Conservation (phyloP, 2,888 invertebrate species). For the Uloborus plumipes region DNA sequence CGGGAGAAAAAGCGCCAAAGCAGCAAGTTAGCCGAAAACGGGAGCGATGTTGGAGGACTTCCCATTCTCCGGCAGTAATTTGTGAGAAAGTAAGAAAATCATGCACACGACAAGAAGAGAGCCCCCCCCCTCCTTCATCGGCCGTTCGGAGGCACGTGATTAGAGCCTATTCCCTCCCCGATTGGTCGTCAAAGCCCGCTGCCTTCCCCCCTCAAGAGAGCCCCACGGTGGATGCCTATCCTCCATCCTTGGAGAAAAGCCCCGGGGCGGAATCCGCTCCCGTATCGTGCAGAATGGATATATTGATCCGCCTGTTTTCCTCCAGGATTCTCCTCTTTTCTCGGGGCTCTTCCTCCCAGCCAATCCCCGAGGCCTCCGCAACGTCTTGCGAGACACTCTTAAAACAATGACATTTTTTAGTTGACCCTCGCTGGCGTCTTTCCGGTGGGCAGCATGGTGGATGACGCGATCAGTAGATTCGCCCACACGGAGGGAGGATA, state of each 20-base stretch:
- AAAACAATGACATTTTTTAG: constrained; percentile 53
- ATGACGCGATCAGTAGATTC: too few species aligned
- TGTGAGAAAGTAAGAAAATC: constrained; percentile 56
- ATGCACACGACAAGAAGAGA: constrained; percentile 34
- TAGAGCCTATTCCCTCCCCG: constrained; percentile 44
- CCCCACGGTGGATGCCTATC: constrained; percentile 9
- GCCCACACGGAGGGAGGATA: too few species aligned
- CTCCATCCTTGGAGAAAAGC: constrained; percentile 7
- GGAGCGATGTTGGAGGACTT: constrained; percentile 34
- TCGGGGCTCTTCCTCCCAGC: constrained; percentile 45
- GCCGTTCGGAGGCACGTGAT: constrained; percentile 55
- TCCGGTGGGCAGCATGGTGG: too few species aligned
- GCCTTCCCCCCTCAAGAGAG: constrained; percentile 16
- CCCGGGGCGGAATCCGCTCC: constrained; percentile 51
- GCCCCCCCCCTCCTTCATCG: constrained; percentile 55
- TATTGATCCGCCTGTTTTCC: constrained; percentile 43
- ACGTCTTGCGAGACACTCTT: constrained; percentile 48
- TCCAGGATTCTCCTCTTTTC: too few species aligned
- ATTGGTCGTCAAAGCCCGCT: constrained; percentile 50
- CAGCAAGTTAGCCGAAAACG: constrained; percentile 34
- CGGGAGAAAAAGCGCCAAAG: constrained; percentile 27
- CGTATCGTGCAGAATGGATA: constrained; percentile 38
- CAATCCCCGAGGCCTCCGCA: constrained; percentile 37
- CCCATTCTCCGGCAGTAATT: constrained; percentile 52
- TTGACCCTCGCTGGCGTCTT: neutral